Percentiles rank a stretch among this genome's conserved stretches.
Conservation (phyloP, 2,797 vertebrate genomes). For the Melanotaenia trifasciata region DNA sequence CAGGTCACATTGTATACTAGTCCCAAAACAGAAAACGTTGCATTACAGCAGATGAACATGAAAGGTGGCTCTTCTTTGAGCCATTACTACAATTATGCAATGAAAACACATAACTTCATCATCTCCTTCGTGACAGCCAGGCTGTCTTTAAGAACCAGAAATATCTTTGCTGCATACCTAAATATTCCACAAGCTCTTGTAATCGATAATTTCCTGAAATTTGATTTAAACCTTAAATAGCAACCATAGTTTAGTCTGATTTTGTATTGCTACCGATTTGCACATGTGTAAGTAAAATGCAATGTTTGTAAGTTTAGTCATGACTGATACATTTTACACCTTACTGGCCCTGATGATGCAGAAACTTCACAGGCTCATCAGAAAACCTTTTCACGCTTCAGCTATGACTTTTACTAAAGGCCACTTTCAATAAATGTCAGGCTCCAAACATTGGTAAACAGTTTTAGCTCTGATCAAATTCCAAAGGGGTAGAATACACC, state of each 20-base stretch:
- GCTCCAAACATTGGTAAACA: slow-evolving; percentile 80
- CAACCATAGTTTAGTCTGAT: slow-evolving; percentile 4
- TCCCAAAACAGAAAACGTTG: not conserved
- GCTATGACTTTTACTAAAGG: slow-evolving; percentile 85
- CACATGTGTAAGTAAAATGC: slow-evolving; percentile 27
- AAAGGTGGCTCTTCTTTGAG: not conserved
- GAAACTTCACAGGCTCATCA: slow-evolving; percentile 75
- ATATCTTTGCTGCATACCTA: not conserved
- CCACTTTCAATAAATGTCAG: slow-evolving; percentile 86
- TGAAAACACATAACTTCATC: slow-evolving; percentile 2
- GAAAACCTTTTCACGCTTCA: slow-evolving; percentile 75
- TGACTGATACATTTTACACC: slow-evolving; percentile 51
- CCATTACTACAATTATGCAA: not conserved
- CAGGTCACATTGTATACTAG: not conserved
- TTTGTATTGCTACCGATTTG: slow-evolving; percentile 7
- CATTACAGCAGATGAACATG: not conserved
- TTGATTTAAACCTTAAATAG: not conserved
- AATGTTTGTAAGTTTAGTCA: slow-evolving; percentile 25
- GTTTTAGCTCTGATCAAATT: slow-evolving; percentile 82
- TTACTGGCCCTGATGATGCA: slow-evolving; percentile 44
- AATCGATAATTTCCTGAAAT: slow-evolving; percentile 19
- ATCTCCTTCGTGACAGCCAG: slow-evolving; percentile 9
- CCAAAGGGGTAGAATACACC: slow-evolving; percentile 66
- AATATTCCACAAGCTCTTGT: slow-evolving; percentile 9
- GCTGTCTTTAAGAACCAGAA: not conserved